Evolutionary conservation across 2,797 vertebrate genomes (phyloP), one percentile per base, ranked within the genome.

Genomic region (Telmatherina bonti): DNA sequence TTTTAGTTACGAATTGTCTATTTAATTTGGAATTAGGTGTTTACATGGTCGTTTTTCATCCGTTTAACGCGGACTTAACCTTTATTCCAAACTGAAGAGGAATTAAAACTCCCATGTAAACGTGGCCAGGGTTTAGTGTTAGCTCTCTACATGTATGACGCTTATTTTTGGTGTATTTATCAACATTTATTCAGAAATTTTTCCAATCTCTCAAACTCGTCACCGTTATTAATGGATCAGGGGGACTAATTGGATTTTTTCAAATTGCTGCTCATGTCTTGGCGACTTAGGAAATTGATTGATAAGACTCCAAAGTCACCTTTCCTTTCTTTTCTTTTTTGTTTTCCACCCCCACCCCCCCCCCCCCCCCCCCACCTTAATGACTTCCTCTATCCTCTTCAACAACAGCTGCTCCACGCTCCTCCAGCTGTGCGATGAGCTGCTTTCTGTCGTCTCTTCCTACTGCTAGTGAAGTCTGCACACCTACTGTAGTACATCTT

Each of bases 401-500:
- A 10, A 49, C 74, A 47, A 47, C 45, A 36, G 20, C 72, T 35
- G 33, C 76, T 60, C 66, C 22, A 22, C 70, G 29, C 63, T 67
- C 70, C 62, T 69, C 65, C 70, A 60, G 65, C 62, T 11, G 2
- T 20, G 58, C 51, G 69, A 75, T 57, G 82, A 80, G 63, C 65
- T 29, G 57, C 55, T 63, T 63, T 69, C 76, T 29, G 52, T 74
- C 18, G 67, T 61, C 62, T 62, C 49, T 36, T 31, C 43, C 47
- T n/a, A 4, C 58, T 27, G 38, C 73, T 58, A 51, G 29, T 78
- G 68, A 27, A 62, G 61, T 69, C 67, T 18, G 0, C 53, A 58
- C 61, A 64, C 69, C 67, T 47, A 22, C 62, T 70, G 62, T 16
- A 49, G 26, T 74, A 67, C 78, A 57, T 70, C 83, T 73, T 54